Evolutionary conservation across 2,888 invertebrate species (phyloP).

Genomic region (Zaprionus lineosus): DNA sequence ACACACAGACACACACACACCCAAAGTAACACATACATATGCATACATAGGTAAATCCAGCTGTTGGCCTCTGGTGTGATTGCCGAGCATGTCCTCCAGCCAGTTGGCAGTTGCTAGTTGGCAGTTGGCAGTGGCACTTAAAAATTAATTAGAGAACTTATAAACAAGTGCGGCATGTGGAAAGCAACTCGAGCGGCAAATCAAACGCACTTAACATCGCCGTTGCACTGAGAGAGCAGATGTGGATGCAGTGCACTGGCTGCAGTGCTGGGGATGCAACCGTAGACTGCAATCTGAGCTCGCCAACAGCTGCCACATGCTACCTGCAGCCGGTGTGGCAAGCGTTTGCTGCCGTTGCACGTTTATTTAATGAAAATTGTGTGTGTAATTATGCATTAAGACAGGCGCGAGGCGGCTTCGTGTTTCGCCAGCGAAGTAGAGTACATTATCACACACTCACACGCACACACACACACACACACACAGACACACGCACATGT

Average conservation of each 20-base stretch:
- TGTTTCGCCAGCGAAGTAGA: too few species aligned
- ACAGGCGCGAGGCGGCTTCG: constrained; percentile 28
- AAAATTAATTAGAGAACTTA: constrained; percentile 78
- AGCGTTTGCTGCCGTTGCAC: constrained; percentile 65
- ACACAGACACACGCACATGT: constrained; percentile 8
- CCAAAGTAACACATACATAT: not conserved
- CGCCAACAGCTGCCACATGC: constrained; percentile 18
- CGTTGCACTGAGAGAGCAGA: constrained; percentile 31
- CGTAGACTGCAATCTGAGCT: constrained; percentile 12
- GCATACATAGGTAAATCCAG: constrained; percentile 8
- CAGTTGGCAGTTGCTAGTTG: constrained; percentile 73
- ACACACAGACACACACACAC: constrained; percentile 3
- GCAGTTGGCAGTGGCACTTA: constrained; percentile 74
- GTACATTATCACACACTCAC: too few species aligned
- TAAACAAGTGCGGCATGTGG: constrained; percentile 76
- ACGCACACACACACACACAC: constrained; percentile 7
- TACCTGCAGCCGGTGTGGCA: constrained; percentile 53
- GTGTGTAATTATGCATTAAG: constrained; percentile 78
- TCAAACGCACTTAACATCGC: constrained; percentile 68
- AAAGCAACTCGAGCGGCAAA: constrained; percentile 77
- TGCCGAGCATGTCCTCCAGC: constrained; percentile 59
- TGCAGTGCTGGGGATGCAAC: constrained; percentile 34
- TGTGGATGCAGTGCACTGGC: too few species aligned
- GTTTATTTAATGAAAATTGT: constrained; percentile 78
- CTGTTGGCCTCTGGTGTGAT: constrained; percentile 25